Evolutionary conservation across 2,797 vertebrate genomes (phyloP), one percentile per base, ranked within the genome.

Genomic region (Vespertilio murinus): DNA sequence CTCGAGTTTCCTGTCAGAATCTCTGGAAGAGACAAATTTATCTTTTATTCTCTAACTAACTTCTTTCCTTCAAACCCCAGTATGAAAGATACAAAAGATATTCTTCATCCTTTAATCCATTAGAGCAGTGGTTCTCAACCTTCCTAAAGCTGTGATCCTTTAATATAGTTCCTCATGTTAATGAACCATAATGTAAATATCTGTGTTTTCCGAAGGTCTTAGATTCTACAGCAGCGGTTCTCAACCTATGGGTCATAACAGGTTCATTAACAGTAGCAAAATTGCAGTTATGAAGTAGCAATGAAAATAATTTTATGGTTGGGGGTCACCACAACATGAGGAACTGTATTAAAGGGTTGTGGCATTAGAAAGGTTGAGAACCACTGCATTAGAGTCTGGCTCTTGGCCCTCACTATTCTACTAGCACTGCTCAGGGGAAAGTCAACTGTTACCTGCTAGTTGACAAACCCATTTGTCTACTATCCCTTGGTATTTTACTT

Each of bases 31-130:
- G 23, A 64, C 9, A 70, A 70, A 71, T 52, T 93, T 75, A 80
- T 67, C 42, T 80, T 90, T 59, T 59, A 88, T 74, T 88, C 23
- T 82, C 52, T 87, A 79, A 93, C 25, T 56, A 65, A 45, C 40
- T 81, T 88, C 75, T 84, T 70, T 59, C 49, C 49, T 52, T 83
- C 25, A 93, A 95, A 33, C 13, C 12, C 59, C 71, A 83, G 28
- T 22, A 65, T 74, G 54, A 35, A 75, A 47, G 25, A 22, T 28
- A 59, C 30, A 70, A 70, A 88, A 93, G 33, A 65, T 23, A 92
- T 49, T 89, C 56, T 74, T 88, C 45, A n/a, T 59, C 89, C 38
- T 85, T 90, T 87, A 92, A 87, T 28, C 23, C 61, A 89, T 47
- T n/a, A 87, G 71, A 79, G 52, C 20, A 47, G 47, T 47, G 47